These are phyloP conservation scores for Sander vitreus DNA, from an alignment of 2,113 vertebrate species.

Conservation along the genomic window DNA sequence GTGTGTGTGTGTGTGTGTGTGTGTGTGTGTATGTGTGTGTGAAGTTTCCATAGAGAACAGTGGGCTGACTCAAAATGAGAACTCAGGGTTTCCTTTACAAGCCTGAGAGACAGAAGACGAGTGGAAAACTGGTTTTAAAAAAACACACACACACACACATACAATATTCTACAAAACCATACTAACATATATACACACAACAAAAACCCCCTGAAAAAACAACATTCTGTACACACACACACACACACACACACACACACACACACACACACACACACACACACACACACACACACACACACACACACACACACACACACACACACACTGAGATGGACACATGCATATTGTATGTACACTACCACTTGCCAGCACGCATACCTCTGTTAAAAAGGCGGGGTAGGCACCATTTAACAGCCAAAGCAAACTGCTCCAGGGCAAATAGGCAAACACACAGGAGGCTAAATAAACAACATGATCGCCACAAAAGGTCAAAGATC, in stretches of 20 bases:
- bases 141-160: not conserved
- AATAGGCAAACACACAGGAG: slow-evolving; percentile 58
- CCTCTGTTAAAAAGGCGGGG: slow-evolving; percentile 74
- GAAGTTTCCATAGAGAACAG: slow-evolving; percentile 80
- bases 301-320: not conserved
- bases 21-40: slow-evolving; percentile 54
- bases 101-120: slow-evolving; percentile 58
- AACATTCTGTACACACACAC: slow-evolving; percentile 7
- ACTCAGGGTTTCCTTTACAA: slow-evolving; percentile 68
- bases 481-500: slow-evolving; percentile 18
- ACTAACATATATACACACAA: slow-evolving; percentile 27
- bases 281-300: slow-evolving; percentile 17
- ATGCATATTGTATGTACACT: not conserved
- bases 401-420: slow-evolving; percentile 70
- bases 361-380: slow-evolving; percentile 27
- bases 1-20: slow-evolving; percentile 36
- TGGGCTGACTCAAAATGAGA: slow-evolving; percentile 78
- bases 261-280: slow-evolving; percentile 38
- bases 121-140: slow-evolving; percentile 75
- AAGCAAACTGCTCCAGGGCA: slow-evolving; percentile 75
- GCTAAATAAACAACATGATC: slow-evolving; percentile 32
- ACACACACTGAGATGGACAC: slow-evolving; percentile 20
- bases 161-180: slow-evolving; percentile 26
- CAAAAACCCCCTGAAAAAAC: not conserved
- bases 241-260: not conserved